Evolutionary conservation across 2,888 invertebrate genomes (phyloP).

Genomic region (Byasa hedistus): DNA sequence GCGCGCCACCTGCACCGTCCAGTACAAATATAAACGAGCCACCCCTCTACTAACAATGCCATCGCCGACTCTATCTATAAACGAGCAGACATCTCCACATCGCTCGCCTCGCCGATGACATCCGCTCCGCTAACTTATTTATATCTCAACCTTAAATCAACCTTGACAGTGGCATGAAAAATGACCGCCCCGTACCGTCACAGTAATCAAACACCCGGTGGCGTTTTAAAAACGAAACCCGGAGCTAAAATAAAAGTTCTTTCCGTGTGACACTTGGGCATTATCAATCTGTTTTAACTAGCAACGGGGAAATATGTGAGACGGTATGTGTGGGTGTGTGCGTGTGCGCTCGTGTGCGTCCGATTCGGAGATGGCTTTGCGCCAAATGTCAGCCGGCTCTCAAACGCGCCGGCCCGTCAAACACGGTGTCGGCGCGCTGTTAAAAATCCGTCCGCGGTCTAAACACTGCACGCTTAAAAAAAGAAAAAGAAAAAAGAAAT

Average conservation of each 20-base stretch:
- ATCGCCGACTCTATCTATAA: slow-evolving; percentile 46
- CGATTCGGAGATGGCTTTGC: slow-evolving; percentile 37
- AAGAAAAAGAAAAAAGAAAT: no score
- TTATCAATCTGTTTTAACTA: slow-evolving; percentile 76
- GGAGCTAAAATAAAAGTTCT: slow-evolving; percentile 64
- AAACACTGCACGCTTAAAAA: slow-evolving; percentile 23
- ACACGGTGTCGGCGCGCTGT: slow-evolving; percentile 33
- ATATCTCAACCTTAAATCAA: slow-evolving; percentile 76
- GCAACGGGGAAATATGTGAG: slow-evolving; percentile 55
- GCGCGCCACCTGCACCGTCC: slow-evolving; percentile 23
- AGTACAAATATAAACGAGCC: slow-evolving; percentile 34
- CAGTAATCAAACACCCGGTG: slow-evolving; percentile 60
- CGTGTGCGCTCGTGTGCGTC: slow-evolving; percentile 36
- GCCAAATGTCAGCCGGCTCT: slow-evolving; percentile 44
- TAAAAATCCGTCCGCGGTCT: slow-evolving; percentile 10
- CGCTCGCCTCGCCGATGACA: slow-evolving; percentile 51
- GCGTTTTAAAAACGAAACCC: slow-evolving; percentile 49
- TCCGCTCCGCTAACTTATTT: slow-evolving; percentile 58
- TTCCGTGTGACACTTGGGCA: slow-evolving; percentile 71
- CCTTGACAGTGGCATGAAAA: slow-evolving; percentile 77
- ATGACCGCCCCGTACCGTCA: slow-evolving; percentile 58
- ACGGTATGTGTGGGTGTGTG: slow-evolving; percentile 33
- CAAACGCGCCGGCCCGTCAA: slow-evolving; percentile 39
- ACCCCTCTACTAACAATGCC: slow-evolving; percentile 40
- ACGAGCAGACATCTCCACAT: slow-evolving; percentile 38